Base-by-base conservation (phyloP, 2,797 vertebrate genomes). In the Macropodus opercularis region DNA sequence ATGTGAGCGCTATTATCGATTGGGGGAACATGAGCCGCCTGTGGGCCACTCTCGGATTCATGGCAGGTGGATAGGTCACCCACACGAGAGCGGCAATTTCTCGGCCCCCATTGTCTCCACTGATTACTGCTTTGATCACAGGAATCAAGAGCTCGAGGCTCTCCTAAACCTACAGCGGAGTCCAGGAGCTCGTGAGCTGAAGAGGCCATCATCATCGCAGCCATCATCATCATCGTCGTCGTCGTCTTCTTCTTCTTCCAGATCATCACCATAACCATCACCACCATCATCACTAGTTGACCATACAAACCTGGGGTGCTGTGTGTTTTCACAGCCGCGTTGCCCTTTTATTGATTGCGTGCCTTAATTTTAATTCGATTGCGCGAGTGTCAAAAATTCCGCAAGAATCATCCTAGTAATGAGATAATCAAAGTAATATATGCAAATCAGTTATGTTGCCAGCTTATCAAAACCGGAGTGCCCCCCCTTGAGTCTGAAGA, bases 351-450 rank as follows among this genome's bases (percentile, higher is more conserved):
- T 93, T 92, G 92, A 94, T 92, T 92, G 91, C 88, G 86, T 78
- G 80, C 80, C 79, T 84, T 82, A 66, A 94, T 95, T 95, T 86
- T 96, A 96, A 97, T 96, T 94, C 94, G 93, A 94, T 94, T 95
- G 93, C 94, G 85, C 85, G 83, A 85, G 86, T 88, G 85, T 87
- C 83, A 94, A 93, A 96, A 95, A 95, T 93, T 84, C 83, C 82
- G 93, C 93, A 96, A 95, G 95, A 95, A 96, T 96, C 95, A 93
- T 95, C 95, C 93, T 94, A 70, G 95, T 97, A 96, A 98, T 96
- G 96, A 97, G 95, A 96, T 98, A 97, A 98, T 98, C 97, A 98
- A 95, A 96, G 95, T 98, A 99, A 98, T 98, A 93, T 98, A 98
- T 99, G 97, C 96, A 98, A 97, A 98, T 98, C 94, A 98, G 96